A percentile compares a stretch with the other conserved stretches of the same genome.
These are phyloP conservation scores for Lasioglossum malachurum DNA, from an alignment of 2,888 invertebrate genomes.

Conservation along the genomic window DNA sequence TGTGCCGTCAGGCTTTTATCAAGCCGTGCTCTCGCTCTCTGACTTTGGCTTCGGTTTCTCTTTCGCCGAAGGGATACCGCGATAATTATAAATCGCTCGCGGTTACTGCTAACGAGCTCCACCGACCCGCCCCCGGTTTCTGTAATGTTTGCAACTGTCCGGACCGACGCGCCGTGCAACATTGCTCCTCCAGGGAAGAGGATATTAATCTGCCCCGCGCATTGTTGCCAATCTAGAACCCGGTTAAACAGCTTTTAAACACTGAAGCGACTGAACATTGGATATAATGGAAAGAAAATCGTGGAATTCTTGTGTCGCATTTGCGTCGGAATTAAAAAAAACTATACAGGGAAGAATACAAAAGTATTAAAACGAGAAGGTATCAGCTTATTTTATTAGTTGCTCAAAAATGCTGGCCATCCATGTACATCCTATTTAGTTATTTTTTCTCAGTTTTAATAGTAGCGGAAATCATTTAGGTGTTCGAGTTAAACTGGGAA, in stretches of 20 bases:
- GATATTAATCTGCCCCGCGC: slow-evolving; percentile 16
- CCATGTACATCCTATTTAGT: too few relatives aligned
- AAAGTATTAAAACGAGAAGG: too few relatives aligned
- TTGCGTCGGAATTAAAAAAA: too few relatives aligned
- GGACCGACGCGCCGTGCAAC: neutral
- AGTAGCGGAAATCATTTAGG: too few relatives aligned
- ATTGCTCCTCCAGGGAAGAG: neutral
- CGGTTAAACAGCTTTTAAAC: neutral
- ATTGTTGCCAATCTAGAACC: slow-evolving; percentile 5
- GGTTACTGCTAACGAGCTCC: slow-evolving; percentile 58
- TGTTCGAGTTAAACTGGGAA: too few relatives aligned
- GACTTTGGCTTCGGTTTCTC: neutral
- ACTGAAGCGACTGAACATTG: too few relatives aligned
- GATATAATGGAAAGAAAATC: too few relatives aligned
- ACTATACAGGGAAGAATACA: too few relatives aligned
- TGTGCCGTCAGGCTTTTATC: slow-evolving; percentile 23
- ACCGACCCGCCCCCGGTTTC: slow-evolving; percentile 41
- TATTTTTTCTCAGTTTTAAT: too few relatives aligned
- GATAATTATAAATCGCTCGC: slow-evolving; percentile 63
- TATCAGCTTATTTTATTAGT: too few relatives aligned
- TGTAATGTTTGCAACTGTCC: slow-evolving; percentile 19
- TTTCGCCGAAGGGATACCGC: slow-evolving; percentile 23
- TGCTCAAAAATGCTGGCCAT: too few relatives aligned
- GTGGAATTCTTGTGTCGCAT: too few relatives aligned
- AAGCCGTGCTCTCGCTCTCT: neutral